Evolutionary conservation across 1,140 invertebrate species (phyloP).

Genomic region (Ridgeia piscesae): DNA sequence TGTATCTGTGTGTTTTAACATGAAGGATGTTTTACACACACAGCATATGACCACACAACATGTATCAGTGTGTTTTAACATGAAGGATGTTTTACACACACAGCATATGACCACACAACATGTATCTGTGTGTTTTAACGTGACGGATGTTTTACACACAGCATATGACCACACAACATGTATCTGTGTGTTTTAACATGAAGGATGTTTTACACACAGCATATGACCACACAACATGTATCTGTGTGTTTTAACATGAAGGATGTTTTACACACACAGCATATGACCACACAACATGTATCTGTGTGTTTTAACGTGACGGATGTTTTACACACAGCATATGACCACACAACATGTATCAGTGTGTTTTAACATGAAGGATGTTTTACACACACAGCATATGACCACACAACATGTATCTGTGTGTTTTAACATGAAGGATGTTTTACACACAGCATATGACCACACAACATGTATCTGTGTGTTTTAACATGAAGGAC

Average conservation of each 20-base stretch:
- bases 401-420: background rate
- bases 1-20: background rate
- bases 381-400: constrained; percentile 14
- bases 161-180: background rate
- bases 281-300: background rate
- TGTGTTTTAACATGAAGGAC: background rate
- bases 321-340: constrained; percentile 9
- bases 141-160: background rate
- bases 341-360: background rate
- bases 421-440: background rate
- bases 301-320: background rate
- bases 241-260: background rate
- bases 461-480: too few relatives aligned
- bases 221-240: background rate
- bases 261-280: constrained; percentile 9
- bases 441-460: constrained; percentile 13
- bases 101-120: background rate
- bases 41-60: background rate
- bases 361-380: background rate
- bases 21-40: constrained; percentile 9
- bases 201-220: constrained; percentile 7
- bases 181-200: background rate
- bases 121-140: background rate
- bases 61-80: background rate
- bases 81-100: constrained; percentile 9